These are phyloP conservation scores for Arge pagana DNA, from an alignment of 2,888 invertebrate species.

Conservation along the genomic window DNA sequence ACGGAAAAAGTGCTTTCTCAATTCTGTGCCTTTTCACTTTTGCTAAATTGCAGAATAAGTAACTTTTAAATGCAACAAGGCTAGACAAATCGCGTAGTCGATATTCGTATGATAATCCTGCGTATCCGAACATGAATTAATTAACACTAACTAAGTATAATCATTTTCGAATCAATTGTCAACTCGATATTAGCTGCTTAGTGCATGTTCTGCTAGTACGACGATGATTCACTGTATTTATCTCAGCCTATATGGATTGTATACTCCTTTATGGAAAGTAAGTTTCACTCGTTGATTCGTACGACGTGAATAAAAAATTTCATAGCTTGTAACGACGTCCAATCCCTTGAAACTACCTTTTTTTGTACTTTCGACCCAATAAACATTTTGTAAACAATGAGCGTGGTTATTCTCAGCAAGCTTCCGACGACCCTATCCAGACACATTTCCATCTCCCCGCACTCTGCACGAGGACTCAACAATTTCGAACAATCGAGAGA, in stretches of 20 bases:
- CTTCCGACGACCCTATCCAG: no score
- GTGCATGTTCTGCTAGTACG: conserved; percentile 1
- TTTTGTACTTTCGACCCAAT: conserved; percentile 56
- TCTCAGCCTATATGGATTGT: conserved; percentile 16
- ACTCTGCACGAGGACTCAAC: no score
- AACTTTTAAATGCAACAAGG: conserved; percentile 21
- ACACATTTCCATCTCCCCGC: no score
- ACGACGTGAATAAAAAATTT: conserved; percentile 43
- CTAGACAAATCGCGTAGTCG: conserved; percentile 7
- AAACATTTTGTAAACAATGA: conserved; percentile 42
- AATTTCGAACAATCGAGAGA: no score
- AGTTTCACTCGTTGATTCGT: conserved; percentile 36
- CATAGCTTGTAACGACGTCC: conserved; percentile 42
- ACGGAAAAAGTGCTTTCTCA: conserved; percentile 50
- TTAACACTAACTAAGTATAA: conserved; percentile 6
- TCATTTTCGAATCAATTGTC: background rate
- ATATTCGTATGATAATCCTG: conserved; percentile 16
- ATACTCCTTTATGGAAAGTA: conserved; percentile 25
- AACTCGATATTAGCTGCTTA: conserved; percentile 13
- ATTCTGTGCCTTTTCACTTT: conserved; percentile 50
- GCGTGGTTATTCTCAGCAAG: no score
- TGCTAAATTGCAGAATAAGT: conserved; percentile 28
- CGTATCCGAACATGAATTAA: conserved; percentile 14
- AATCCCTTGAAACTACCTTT: conserved; percentile 35
- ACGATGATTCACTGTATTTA: conserved; percentile 15